Percentiles rank a stretch among this genome's conserved stretches.
phyloP scores from a whole-genome alignment of 2,888 invertebrate species.

The Calliscelio sp. region DNA sequence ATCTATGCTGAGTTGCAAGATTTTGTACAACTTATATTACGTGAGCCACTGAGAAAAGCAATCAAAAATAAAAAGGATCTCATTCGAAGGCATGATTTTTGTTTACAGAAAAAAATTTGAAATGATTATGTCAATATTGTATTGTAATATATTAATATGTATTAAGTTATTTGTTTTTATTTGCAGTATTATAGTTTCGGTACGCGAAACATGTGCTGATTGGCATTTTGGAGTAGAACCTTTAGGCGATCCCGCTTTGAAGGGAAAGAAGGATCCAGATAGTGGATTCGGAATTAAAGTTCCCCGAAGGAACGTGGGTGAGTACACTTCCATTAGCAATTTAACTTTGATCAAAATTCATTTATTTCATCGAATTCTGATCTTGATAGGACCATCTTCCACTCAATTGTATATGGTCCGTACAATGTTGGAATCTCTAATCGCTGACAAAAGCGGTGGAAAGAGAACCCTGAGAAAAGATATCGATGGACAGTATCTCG shows the following conservation, averaged over 20 bases:
- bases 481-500: constrained; percentile 96
- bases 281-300: constrained; percentile 97
- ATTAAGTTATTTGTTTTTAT: constrained; percentile 15
- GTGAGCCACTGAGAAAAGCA: constrained; percentile 98
- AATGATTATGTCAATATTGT: no score
- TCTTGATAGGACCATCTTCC: constrained; percentile 94
- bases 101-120: no score
- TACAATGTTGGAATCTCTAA: constrained; percentile 98
- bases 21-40: constrained; percentile 95
- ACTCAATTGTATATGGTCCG: constrained; percentile 99
- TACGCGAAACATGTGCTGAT: constrained; percentile 98
- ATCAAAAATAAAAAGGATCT: constrained; percentile 99
- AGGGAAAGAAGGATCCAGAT: constrained; percentile 97
- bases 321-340: no score
- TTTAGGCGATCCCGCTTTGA: constrained; percentile 95
- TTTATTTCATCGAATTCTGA: no score
- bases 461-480: constrained; percentile 98
- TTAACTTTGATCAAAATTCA: no score
- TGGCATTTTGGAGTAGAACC: constrained; percentile 97
- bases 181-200: constrained; percentile 96
- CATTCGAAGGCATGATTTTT: constrained; percentile 89
- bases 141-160: no score
- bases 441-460: constrained; percentile 98
- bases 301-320: constrained; percentile 97
- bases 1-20: constrained; percentile 99